These are phyloP conservation scores for Xenotilapia caudafasciata DNA, from an alignment of 2,113 vertebrate genomes.

Conservation along the genomic window DNA sequence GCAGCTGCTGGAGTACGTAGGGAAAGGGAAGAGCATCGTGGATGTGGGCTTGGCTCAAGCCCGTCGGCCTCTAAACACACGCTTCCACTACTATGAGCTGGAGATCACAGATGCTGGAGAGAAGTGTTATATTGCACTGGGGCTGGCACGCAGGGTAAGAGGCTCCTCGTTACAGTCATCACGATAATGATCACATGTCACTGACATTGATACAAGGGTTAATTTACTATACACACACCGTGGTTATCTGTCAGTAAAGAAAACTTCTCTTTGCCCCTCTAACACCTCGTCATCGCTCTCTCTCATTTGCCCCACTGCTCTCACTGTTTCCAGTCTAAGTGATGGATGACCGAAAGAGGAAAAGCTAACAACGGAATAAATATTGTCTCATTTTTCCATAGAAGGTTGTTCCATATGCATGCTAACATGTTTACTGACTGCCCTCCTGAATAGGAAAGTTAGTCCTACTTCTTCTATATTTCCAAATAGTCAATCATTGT, in stretches of 20 bases:
- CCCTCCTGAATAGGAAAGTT: background rate
- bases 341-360: slow-evolving; percentile 57
- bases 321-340: slow-evolving; percentile 61
- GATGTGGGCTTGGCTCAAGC: slow-evolving; percentile 91
- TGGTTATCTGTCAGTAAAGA: slow-evolving; percentile 7
- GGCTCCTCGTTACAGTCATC: background rate
- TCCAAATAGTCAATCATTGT: background rate
- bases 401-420: slow-evolving; percentile 34
- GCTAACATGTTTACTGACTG: background rate
- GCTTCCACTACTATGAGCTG: slow-evolving; percentile 91
- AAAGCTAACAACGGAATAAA: slow-evolving; percentile 64
- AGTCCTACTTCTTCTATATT: background rate
- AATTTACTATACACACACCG: background rate
- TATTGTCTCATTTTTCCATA: slow-evolving; percentile 65
- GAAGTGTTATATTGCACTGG: slow-evolving; percentile 91
- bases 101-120: slow-evolving; percentile 89
- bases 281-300: background rate
- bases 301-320: slow-evolving; percentile 9
- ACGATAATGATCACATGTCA: background rate
- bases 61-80: slow-evolving; percentile 83
- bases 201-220: background rate
- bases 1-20: slow-evolving; percentile 79
- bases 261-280: background rate
- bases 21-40: slow-evolving; percentile 88
- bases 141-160: slow-evolving; percentile 87